phyloP scores from a whole-genome alignment of 2,797 vertebrate species.

The Loris lydekkerianus region DNA sequence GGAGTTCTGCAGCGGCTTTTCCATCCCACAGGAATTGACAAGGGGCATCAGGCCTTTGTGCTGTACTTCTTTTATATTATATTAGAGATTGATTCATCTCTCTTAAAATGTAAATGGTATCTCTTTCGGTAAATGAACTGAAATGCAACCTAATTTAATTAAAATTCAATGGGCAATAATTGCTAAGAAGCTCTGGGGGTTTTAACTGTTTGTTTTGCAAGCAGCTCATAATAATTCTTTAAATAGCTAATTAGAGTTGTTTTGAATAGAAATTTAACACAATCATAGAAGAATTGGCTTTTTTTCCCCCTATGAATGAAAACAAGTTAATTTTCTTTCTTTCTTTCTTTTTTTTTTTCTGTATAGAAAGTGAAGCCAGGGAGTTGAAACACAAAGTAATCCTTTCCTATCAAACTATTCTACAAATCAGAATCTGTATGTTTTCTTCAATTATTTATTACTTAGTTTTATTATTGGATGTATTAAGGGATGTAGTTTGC shows the following conservation, averaged over 20 bases:
- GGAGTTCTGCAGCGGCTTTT: background rate
- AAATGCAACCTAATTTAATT: constrained; percentile 55
- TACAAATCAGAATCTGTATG: background rate
- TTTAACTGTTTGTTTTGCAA: constrained; percentile 47
- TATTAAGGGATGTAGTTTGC: background rate
- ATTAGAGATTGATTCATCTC: background rate
- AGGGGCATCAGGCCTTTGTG: background rate
- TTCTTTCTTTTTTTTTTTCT: background rate
- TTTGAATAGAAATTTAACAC: constrained; percentile 42
- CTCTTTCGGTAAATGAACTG: constrained; percentile 6
- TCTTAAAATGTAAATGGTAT: background rate
- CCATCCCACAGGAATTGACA: background rate
- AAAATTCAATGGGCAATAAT: constrained; percentile 16
- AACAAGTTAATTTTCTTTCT: background rate
- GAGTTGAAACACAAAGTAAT: constrained; percentile 10
- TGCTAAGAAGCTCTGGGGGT: background rate
- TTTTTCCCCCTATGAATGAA: background rate
- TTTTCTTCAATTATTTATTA: background rate
- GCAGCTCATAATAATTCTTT: constrained; percentile 19
- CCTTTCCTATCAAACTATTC: background rate
- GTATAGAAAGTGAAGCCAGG: background rate
- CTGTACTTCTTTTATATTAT: constrained; percentile 16
- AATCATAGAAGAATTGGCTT: background rate
- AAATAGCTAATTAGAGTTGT: background rate
- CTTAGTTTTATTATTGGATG: background rate